Evolutionary conservation across 2,113 vertebrate genomes (phyloP), one percentile per base, ranked within the genome.

Genomic region (Globicephala melas): DNA sequence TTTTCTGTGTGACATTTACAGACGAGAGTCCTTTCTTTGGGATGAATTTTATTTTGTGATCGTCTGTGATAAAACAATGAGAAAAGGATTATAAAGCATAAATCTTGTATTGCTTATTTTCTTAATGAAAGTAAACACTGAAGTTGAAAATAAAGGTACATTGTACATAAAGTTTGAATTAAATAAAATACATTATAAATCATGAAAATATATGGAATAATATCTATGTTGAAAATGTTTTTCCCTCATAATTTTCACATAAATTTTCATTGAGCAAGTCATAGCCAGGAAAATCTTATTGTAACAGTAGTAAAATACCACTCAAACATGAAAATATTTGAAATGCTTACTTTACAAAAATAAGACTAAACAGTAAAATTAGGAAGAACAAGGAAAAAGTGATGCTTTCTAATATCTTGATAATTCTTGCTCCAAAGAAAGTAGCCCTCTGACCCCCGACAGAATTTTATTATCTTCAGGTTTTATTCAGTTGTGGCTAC

Each of bases 401-500:
- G 31, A 70, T 47, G 33, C 5, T 47, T 38, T 60, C 50, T 36
- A 67, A 4, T 44, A 81, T 17, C 65, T 44, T 94, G 7, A 80
- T 47, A 60, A 70, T 47, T 44, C 23, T 60, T 71, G 20, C 68
- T 92, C 44, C 14, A n/a, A 73, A 41, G 28, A 50, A 70, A 17
- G 12, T 33, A 31, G 28, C 18, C 15, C 4, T 26, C n/a, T 28
- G 55, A 21, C 6, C 3, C 2, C 0, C 2, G 2, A 26, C 4
- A 74, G 4, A 81, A 47, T 12, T 26, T 58, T 84, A 71, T 38
- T 65, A 58, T 47, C 17, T 33, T 47, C 60, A 50, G 25, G 14
- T 44, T 38, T 90, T 71, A 80, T 41, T 82, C 20, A 26, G 6
- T n/a, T 55, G 3, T 23, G 23, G 9, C 33, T 94, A 36, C 12